Base-by-base conservation (phyloP, 2,888 invertebrate species). In the Creontiades dilutus region DNA sequence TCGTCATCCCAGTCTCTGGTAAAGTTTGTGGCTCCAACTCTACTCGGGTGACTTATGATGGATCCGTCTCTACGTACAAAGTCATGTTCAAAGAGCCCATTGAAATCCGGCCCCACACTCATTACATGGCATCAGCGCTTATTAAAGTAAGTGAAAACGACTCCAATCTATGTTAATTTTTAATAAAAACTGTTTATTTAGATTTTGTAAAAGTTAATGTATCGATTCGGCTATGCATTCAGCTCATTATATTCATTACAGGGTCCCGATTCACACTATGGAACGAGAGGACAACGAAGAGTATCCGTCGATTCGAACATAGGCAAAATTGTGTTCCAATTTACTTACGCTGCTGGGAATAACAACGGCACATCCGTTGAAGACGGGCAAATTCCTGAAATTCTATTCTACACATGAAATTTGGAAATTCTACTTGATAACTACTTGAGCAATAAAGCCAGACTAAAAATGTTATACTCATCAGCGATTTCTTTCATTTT, bases 241-340 rank as follows among this genome's bases (percentile, higher is more conserved):
- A 37, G 3, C 37, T 2, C 37, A 37, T 37, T 37, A 37, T 7
- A 37, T 37, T 37, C 7, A 37, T 37, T 93, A 0, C 93, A 97
- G 96, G 97, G 97, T 90, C 96, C 96, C n/a, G 97, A 97, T 93
- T 97, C 97, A 0, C 96, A 96, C 93, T 97, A 97, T 93, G 97
- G 97, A 86, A 96, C 96, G 0, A 96, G 96, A 93, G 97, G 97
- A 0, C 93, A 96, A 16, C 95, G 97, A 4, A 96, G 96, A 89
- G 96, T 97, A 14, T 95, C 95, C 0, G 95, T 96, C 5, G 96
- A 96, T 93, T 96, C 96, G 92, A 95, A 95, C 92, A 96, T 96
- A n/a, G 96, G 96, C 90, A 95, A 95, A n/a, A 95, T 97, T 0
- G 96, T 96, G 5, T 97, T 97, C 93, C 96, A 96, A 93, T 97